Conservation (phyloP, 2,888 invertebrate genomes). For the Perizoma flavofasciatum region DNA sequence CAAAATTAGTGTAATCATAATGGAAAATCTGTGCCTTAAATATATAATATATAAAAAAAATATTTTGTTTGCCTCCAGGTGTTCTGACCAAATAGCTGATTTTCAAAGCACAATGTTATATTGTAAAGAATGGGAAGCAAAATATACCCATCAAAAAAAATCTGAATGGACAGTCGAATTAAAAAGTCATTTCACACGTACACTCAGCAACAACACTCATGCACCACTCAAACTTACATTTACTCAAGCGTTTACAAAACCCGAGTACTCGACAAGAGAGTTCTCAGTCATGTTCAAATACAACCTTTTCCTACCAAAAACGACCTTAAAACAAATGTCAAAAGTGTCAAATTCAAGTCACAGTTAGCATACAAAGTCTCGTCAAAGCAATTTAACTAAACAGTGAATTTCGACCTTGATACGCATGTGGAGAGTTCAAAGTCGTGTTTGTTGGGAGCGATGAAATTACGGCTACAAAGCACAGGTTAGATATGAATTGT, state of each 20-base stretch:
- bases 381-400: not conserved
- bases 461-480: not conserved
- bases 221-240: conserved; percentile 37
- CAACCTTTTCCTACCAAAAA: conserved; percentile 20
- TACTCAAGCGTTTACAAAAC: conserved; percentile 32
- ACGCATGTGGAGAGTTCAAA: conserved; percentile 6
- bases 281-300: conserved; percentile 25
- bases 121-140: not conserved
- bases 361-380: not conserved
- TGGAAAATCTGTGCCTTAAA: no score
- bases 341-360: conserved; percentile 14
- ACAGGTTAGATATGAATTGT: conserved; percentile 26
- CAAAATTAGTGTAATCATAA: no score
- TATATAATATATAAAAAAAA: no score
- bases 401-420: conserved; percentile 13
- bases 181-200: conserved; percentile 19
- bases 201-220: conserved; percentile 25
- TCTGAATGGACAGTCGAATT: conserved; percentile 11
- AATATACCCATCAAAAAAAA: not conserved
- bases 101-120: no score
- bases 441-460: not conserved
- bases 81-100: no score
- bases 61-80: no score
- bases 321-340: conserved; percentile 7
- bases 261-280: conserved; percentile 26